phyloP scores from a whole-genome alignment of 2,888 invertebrate species.

The Leistus spinibarbis region DNA sequence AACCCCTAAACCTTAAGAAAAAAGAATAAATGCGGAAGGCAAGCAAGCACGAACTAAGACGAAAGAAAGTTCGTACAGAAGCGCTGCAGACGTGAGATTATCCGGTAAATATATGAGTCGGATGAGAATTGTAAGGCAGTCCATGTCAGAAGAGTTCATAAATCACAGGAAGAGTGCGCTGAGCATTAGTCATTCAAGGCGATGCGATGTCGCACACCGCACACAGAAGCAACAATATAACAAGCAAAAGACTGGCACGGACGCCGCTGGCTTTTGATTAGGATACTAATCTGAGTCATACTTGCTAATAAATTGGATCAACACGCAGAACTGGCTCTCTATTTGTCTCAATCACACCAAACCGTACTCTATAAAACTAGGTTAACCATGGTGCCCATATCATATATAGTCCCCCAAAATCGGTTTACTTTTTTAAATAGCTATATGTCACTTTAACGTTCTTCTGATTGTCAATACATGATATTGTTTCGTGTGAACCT shows the following conservation, averaged over 20 bases:
- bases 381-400: too few species aligned
- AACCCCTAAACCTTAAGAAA: too few species aligned
- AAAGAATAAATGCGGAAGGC: neutral
- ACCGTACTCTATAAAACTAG: too few species aligned
- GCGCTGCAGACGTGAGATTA: neutral
- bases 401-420: too few species aligned
- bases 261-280: neutral
- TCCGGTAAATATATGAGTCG: constrained; percentile 2
- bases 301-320: neutral
- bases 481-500: too few species aligned
- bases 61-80: neutral
- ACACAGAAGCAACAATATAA: neutral
- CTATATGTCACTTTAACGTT: too few species aligned
- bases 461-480: too few species aligned
- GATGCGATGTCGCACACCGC: neutral
- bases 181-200: neutral
- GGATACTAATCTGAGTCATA: neutral
- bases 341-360: too few species aligned
- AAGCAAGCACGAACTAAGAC: neutral
- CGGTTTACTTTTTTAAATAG: too few species aligned
- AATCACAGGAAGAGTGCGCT: neutral
- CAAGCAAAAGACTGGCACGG: neutral
- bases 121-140: neutral
- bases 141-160: neutral
- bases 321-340: neutral